phyloP scores from a whole-genome alignment of 1,140 invertebrate genomes.

The Camponotus vicinus region DNA sequence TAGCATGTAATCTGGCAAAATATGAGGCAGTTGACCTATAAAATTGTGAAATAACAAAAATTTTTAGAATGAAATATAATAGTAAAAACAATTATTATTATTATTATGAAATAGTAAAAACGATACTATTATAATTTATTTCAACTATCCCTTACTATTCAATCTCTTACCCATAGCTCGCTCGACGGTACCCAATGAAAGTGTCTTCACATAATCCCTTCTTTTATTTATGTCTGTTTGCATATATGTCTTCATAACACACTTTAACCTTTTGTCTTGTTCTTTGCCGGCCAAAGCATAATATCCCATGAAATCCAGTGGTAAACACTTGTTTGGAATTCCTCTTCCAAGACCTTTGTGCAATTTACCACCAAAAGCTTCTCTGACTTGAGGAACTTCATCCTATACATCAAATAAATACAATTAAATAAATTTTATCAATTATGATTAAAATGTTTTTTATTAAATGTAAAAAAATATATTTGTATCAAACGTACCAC shows the following conservation, averaged over 20 bases:
- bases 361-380: slow-evolving; percentile 95
- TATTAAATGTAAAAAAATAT: neutral
- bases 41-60: slow-evolving; percentile 44
- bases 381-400: slow-evolving; percentile 95
- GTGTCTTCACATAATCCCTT: slow-evolving; percentile 95
- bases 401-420: slow-evolving; percentile 87
- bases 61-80: neutral
- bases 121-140: slow-evolving; percentile 26
- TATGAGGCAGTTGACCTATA: slow-evolving; percentile 91
- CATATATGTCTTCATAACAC: slow-evolving; percentile 92
- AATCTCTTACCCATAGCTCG: slow-evolving; percentile 84
- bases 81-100: no score
- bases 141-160: slow-evolving; percentile 65
- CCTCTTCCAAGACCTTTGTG: slow-evolving; percentile 95
- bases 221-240: slow-evolving; percentile 95
- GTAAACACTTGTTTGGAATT: slow-evolving; percentile 95
- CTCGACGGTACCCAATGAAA: slow-evolving; percentile 87
- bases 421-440: slow-evolving; percentile 37
- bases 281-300: slow-evolving; percentile 96
- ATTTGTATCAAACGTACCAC: slow-evolving; percentile 87
- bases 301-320: slow-evolving; percentile 98
- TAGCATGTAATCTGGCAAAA: slow-evolving; percentile 98
- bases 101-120: neutral
- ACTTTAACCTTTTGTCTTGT: slow-evolving; percentile 91
- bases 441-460: slow-evolving; percentile 11